Evolutionary conservation across 2,888 invertebrate genomes (phyloP).

Genomic region (Xylota sylvarum): DNA sequence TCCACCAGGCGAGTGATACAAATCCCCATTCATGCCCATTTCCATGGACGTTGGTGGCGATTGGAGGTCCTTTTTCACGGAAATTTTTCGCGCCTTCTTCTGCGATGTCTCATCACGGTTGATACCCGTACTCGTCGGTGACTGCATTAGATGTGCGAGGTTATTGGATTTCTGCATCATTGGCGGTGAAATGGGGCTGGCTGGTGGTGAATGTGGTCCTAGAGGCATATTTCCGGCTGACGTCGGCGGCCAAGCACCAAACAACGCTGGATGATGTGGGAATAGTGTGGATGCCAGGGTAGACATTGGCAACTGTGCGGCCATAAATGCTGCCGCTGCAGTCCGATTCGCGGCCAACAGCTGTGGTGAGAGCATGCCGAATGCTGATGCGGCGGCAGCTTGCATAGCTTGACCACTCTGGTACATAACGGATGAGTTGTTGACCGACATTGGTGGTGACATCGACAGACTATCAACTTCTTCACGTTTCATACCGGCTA

Average conservation of each 20-base stretch:
- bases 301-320: conserved; percentile 83
- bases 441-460: conserved; percentile 84
- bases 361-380: conserved; percentile 84
- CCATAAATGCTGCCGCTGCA: conserved; percentile 84
- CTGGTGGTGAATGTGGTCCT: conserved; percentile 82
- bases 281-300: conserved; percentile 83
- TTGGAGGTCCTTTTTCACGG: conserved; percentile 83
- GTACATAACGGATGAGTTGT: conserved; percentile 81
- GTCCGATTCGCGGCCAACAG: conserved; percentile 83
- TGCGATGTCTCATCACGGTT: conserved; percentile 50
- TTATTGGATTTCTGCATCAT: conserved; percentile 65
- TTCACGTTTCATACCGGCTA: conserved; percentile 84
- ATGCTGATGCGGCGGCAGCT: conserved; percentile 83
- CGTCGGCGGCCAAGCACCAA: conserved; percentile 82
- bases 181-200: conserved; percentile 83
- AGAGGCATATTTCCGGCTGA: conserved; percentile 77
- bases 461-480: conserved; percentile 83
- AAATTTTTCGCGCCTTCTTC: conserved; percentile 82
- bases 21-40: conserved; percentile 81
- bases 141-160: conserved; percentile 64
- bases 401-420: conserved; percentile 82
- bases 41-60: conserved; percentile 81
- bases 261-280: conserved; percentile 84
- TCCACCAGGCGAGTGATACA: conserved; percentile 81
- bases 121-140: conserved; percentile 71